phyloP scores from a whole-genome alignment of 2,888 invertebrate species.

The Diarsia dahlii region DNA sequence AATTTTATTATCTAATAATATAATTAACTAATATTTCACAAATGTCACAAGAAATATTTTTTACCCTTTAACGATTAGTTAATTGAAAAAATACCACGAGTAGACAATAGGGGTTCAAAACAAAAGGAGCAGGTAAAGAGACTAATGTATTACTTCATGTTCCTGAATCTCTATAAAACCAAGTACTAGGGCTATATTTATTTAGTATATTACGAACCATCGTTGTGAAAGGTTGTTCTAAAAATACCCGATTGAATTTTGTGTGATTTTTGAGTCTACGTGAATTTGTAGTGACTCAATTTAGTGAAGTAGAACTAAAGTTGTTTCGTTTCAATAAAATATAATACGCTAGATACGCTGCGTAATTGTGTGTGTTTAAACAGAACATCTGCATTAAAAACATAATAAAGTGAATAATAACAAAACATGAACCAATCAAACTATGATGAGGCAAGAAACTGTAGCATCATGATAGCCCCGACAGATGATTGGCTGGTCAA shows the following conservation, averaged over 20 bases:
- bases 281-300: not conserved
- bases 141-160: not conserved
- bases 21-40: not conserved
- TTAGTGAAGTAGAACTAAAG: not conserved
- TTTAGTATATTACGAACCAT: conserved; percentile 19
- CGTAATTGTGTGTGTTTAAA: not conserved
- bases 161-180: not conserved
- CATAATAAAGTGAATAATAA: not conserved
- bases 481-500: conserved; percentile 39
- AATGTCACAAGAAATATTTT: not conserved
- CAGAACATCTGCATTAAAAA: not conserved
- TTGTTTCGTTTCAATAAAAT: not conserved
- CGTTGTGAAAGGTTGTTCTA: not conserved
- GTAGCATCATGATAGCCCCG: conserved; percentile 37
- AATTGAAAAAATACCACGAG: conserved; percentile 32
- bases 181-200: not conserved
- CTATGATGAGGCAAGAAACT: conserved; percentile 4
- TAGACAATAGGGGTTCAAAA: conserved; percentile 18
- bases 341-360: not conserved
- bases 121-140: conserved; percentile 8
- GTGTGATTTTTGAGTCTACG: not conserved
- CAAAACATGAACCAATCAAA: conserved; percentile 11
- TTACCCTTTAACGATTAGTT: not conserved
- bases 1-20: not conserved
- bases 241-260: not conserved